Conservation (phyloP, 2,888 invertebrate species). For the Tetranychus piercei region DNA sequence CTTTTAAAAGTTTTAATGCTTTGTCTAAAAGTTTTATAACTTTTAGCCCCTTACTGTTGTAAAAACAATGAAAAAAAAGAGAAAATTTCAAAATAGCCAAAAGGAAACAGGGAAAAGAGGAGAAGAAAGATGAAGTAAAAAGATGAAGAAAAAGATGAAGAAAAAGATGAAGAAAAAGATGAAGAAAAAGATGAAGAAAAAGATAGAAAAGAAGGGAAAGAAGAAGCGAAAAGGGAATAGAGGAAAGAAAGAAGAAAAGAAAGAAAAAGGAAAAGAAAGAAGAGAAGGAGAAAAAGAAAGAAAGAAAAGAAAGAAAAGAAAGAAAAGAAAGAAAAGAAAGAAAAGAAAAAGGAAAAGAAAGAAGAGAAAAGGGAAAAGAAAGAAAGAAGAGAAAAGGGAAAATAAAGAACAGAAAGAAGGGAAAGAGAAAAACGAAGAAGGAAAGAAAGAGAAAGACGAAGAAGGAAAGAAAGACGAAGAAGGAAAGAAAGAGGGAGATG, state of each 20-base stretch:
- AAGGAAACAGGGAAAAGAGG: background rate
- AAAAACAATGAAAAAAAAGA: background rate
- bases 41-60: too few relatives aligned
- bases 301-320: background rate
- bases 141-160: background rate
- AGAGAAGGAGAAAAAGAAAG: background rate
- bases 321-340: constrained; percentile 2
- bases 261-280: background rate
- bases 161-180: background rate
- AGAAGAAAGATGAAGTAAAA: background rate
- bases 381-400: background rate
- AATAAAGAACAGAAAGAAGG: background rate
- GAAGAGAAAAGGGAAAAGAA: background rate
- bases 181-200: constrained; percentile 6
- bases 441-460: constrained; percentile 8
- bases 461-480: too few relatives aligned
- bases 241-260: background rate
- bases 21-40: too few relatives aligned
- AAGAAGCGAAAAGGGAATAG: background rate
- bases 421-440: constrained; percentile 10
- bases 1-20: too few relatives aligned
- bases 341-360: background rate
- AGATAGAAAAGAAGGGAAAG: constrained; percentile 6
- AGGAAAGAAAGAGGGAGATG: too few relatives aligned
- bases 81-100: too few relatives aligned